Conservation (phyloP, 2,797 vertebrate species). For the Molothrus ater region DNA sequence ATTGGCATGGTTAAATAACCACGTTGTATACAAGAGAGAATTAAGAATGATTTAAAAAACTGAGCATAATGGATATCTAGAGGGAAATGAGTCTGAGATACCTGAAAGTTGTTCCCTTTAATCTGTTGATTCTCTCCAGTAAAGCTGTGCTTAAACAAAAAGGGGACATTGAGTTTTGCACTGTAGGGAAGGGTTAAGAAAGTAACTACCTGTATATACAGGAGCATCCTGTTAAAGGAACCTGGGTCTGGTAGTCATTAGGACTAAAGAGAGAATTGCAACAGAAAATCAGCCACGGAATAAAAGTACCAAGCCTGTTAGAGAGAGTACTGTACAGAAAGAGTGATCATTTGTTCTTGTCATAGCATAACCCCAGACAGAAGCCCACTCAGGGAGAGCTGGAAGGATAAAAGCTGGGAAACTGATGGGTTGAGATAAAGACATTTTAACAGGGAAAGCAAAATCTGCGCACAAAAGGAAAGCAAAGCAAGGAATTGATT, state of each 20-base stretch:
- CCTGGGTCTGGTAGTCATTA: accelerated
- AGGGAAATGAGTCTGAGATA: neutral
- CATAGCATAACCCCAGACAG: neutral
- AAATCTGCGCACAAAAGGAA: neutral
- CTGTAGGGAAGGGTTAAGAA: neutral
- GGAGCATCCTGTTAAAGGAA: neutral
- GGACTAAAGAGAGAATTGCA: neutral
- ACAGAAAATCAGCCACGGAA: neutral
- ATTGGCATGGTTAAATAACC: neutral
- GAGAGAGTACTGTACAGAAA: neutral
- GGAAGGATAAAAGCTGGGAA: neutral
- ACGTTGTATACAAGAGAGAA: neutral
- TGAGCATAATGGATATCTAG: neutral
- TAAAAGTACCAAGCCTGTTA: neutral
- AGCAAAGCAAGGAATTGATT: neutral
- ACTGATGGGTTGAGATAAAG: neutral
- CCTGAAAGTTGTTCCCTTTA: neutral
- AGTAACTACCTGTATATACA: neutral
- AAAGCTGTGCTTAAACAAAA: neutral
- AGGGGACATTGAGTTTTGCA: neutral
- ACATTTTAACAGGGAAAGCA: neutral
- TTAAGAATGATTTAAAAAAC: neutral
- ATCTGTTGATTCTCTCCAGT: neutral
- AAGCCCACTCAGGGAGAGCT: neutral
- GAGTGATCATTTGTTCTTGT: neutral